Evolutionary conservation across 2,797 vertebrate species (phyloP).

Genomic region (Pseudopleuronectes americanus): DNA sequence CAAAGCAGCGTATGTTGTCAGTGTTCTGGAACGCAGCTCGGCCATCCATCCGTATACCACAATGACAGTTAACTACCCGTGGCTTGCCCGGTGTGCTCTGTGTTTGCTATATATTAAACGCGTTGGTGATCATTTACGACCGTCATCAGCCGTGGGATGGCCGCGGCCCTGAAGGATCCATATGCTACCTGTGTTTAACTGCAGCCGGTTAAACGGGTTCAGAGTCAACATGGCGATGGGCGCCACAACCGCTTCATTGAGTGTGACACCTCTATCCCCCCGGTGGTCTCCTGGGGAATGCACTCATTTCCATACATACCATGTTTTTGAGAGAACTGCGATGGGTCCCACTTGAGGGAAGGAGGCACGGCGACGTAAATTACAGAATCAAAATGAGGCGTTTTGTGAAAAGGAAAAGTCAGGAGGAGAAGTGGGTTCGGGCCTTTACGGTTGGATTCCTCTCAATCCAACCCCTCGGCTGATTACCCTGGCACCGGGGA

Average conservation of each 20-base stretch:
- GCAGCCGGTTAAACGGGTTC: constrained; percentile 67
- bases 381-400: constrained; percentile 60
- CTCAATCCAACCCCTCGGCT: constrained; percentile 70
- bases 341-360: constrained; percentile 58
- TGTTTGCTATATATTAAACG: constrained; percentile 70
- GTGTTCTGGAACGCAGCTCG: constrained; percentile 73
- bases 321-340: constrained; percentile 55
- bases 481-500: constrained; percentile 67
- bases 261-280: constrained; percentile 73
- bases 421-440: constrained; percentile 39
- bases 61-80: constrained; percentile 78
- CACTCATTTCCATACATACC: constrained; percentile 71
- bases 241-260: constrained; percentile 62
- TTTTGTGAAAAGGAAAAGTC: constrained; percentile 58
- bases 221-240: constrained; percentile 49
- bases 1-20: constrained; percentile 76
- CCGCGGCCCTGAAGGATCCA: constrained; percentile 60
- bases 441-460: constrained; percentile 63
- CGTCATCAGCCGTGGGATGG: constrained; percentile 40
- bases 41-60: constrained; percentile 73
- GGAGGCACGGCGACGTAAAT: constrained; percentile 61
- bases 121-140: constrained; percentile 61
- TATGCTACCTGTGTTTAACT: constrained; percentile 66
- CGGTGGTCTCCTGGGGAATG: constrained; percentile 53
- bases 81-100: constrained; percentile 61